Evolutionary conservation across 2,113 vertebrate genomes (phyloP).

Genomic region (Pituophis catenifer): DNA sequence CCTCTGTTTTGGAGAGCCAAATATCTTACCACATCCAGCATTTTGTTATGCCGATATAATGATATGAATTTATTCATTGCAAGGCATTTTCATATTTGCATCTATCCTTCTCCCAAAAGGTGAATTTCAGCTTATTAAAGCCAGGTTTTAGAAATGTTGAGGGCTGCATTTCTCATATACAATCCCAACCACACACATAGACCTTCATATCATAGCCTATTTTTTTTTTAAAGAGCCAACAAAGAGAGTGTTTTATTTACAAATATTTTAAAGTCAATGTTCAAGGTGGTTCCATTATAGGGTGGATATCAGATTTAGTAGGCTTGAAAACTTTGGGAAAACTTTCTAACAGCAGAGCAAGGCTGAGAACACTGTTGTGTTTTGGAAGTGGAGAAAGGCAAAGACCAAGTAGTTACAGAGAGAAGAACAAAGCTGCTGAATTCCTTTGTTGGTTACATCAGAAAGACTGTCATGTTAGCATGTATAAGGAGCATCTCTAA

Average conservation of each 20-base stretch:
- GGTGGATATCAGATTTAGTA: neutral
- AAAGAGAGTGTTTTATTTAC: neutral
- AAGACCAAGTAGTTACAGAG: neutral
- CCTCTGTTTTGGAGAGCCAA: neutral
- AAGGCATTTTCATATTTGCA: neutral
- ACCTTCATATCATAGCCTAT: neutral
- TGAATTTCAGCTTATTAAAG: neutral
- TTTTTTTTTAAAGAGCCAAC: neutral
- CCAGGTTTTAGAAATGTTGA: neutral
- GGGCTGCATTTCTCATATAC: neutral
- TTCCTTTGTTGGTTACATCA: neutral
- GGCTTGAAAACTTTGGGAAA: neutral
- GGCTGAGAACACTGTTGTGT: neutral
- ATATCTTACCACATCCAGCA: neutral
- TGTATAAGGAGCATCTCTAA: neutral
- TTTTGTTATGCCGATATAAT: neutral
- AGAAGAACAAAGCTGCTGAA: neutral
- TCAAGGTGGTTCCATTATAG: neutral
- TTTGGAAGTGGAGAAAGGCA: neutral
- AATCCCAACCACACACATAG: neutral
- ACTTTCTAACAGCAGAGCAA: neutral
- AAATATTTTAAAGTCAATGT: neutral
- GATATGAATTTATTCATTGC: neutral
- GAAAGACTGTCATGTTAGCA: neutral
- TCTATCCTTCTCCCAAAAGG: neutral